Percentiles rank a stretch among this genome's conserved stretches.
Conservation (phyloP, 2,797 vertebrate species). For the Emys orbicularis region DNA sequence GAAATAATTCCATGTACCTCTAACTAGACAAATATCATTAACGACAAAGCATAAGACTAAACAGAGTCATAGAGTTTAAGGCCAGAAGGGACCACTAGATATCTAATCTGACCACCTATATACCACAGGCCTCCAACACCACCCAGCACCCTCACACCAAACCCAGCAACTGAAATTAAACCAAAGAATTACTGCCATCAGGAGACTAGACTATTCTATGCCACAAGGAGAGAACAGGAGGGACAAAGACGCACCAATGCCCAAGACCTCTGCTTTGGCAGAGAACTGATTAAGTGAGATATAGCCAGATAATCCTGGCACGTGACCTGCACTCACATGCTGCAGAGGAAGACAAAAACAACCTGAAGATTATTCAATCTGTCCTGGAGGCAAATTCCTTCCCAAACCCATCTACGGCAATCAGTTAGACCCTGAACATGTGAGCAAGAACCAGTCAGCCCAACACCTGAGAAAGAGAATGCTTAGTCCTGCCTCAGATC, state of each 20-base stretch:
- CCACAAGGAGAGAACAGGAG: background rate
- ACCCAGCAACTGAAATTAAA: background rate
- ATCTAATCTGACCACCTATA: background rate
- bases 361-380: background rate
- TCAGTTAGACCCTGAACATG: background rate
- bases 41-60: background rate
- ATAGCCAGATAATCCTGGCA: background rate
- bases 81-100: background rate
- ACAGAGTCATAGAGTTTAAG: background rate
- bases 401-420: background rate
- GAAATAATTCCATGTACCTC: background rate
- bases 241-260: background rate
- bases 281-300: background rate
- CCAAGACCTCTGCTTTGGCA: background rate
- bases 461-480: background rate
- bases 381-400: background rate
- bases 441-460: background rate
- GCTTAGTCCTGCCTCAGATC: background rate
- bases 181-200: background rate
- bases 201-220: background rate
- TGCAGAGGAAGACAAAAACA: background rate
- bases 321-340: background rate
- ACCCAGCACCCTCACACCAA: background rate
- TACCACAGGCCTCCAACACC: background rate
- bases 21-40: background rate